Conservation (phyloP, 2,797 vertebrate species). For the Etheostoma nigrum region DNA sequence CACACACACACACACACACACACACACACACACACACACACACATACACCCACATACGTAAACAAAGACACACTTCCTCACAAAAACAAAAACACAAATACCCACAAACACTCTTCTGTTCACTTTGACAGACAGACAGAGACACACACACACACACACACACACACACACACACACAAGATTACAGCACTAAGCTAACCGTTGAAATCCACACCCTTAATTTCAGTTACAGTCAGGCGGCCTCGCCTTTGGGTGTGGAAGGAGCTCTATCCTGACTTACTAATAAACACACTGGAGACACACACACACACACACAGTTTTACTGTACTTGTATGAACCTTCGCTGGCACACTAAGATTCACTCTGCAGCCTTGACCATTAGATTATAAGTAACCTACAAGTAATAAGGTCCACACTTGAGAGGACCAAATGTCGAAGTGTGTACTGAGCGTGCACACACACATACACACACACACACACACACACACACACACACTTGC, state of each 20-base stretch:
- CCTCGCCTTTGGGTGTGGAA: constrained; percentile 73
- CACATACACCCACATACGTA: background rate
- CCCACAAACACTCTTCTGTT: background rate
- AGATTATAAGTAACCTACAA: background rate
- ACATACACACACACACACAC: constrained; percentile 14
- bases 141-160: background rate
- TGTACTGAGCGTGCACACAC: background rate
- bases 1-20: constrained; percentile 6
- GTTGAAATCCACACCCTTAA: constrained; percentile 66
- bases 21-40: background rate
- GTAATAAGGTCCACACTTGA: background rate
- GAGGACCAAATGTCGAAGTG: constrained; percentile 11
- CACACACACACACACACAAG: constrained; percentile 10
- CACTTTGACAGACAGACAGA: background rate
- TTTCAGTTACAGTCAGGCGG: constrained; percentile 57
- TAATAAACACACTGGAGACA: constrained; percentile 41
- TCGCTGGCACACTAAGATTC: constrained; percentile 3
- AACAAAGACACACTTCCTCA: background rate
- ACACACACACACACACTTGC: constrained; percentile 10
- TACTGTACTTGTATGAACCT: background rate
- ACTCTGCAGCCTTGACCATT: background rate
- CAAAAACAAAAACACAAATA: constrained; percentile 1
- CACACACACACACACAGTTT: constrained; percentile 13
- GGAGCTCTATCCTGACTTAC: constrained; percentile 48
- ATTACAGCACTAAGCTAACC: constrained; percentile 50